Percentiles rank a stretch among this genome's conserved stretches.
Evolutionary conservation across 37 sponge, comb jelly and placozoan genomes (phyloP).

Genomic region (Beroe ovata): DNA sequence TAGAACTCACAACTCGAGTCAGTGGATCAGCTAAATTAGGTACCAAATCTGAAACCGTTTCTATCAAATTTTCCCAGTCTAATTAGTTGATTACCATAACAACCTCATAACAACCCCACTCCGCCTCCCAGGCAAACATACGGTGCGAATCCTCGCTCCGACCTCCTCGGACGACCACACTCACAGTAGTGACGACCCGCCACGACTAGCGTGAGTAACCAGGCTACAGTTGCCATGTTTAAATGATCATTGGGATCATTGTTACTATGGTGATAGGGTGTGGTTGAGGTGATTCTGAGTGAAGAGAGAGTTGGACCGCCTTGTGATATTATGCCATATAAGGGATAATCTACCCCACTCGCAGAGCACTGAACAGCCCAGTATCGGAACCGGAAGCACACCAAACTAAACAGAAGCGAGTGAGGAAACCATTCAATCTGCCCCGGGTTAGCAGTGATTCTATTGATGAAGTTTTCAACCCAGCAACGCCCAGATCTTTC

Average conservation of each 20-base stretch:
- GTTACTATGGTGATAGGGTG: too few relatives aligned
- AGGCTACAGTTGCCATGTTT: too few relatives aligned
- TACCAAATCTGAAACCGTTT: too few relatives aligned
- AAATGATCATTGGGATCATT: too few relatives aligned
- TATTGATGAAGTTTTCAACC: constrained; percentile 31
- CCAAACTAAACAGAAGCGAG: neutral
- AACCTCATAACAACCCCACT: too few relatives aligned
- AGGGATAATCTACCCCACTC: too few relatives aligned
- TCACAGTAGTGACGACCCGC: neutral
- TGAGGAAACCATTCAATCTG: constrained; percentile 2
- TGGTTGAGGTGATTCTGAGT: too few relatives aligned
- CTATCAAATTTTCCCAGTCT: too few relatives aligned
- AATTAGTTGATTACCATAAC: too few relatives aligned
- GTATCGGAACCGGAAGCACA: neutral
- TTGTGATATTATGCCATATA: too few relatives aligned
- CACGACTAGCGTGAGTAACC: neutral
- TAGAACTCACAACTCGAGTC: neutral
- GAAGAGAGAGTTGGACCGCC: too few relatives aligned
- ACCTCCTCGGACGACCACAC: constrained; percentile 3
- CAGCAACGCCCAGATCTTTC: neutral
- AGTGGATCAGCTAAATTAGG: neutral
- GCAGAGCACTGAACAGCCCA: too few relatives aligned
- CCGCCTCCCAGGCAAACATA: neutral
- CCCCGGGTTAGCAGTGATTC: constrained; percentile 6
- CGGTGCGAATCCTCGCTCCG: neutral